Base-by-base conservation (phyloP, 2,888 invertebrate species). In the Eupithecia abbreviata region DNA sequence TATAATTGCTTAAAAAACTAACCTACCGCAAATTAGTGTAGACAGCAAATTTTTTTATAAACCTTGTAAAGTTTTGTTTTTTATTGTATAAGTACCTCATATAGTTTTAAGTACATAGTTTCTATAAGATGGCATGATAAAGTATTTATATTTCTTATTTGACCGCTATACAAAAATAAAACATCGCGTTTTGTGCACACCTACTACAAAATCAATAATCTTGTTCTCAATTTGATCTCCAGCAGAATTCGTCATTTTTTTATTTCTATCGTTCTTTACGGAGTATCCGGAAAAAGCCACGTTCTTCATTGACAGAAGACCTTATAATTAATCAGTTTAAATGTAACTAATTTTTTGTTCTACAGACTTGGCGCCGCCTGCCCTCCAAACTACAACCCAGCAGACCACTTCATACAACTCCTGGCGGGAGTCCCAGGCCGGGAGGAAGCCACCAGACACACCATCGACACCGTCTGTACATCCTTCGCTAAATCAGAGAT, bases 361-460 rank as follows among this genome's bases (percentile, higher is more conserved):
- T 73, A 4, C 75, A 98, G 98, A 51, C 90, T 98, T 83, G 98
- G 98, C 43, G 97, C 97, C 13, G 96, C 97, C 0, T 98, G 98
- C 89, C 99, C 99, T 0, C 96, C 96, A 4, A 98, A 98, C 89
- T 98, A 98, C 92, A 99, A 99, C 90, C 99, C 99, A 3, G 98
- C 98, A 0, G 99, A 99, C 92, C 98, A 98, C 91, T 99, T 97
- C 91, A 97, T 99, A 71, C 98, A 98, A 88, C 96, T 98, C 3
- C 91, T 99, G 82, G 98, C 99, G 0, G 97, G 99, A 2, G 96
- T 97, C 1, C 98, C 98, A 0, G 98, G 97, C 0, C 95, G 97
- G 15, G 99, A 99, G 90, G 96, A 96, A 67, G 96, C 97, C 10
- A 98, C 98, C 69, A 96, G 97, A 68, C 96, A 97, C 76, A 97